These are phyloP conservation scores for Colinus virginianus DNA, from an alignment of 2,113 vertebrate species.

Conservation along the genomic window DNA sequence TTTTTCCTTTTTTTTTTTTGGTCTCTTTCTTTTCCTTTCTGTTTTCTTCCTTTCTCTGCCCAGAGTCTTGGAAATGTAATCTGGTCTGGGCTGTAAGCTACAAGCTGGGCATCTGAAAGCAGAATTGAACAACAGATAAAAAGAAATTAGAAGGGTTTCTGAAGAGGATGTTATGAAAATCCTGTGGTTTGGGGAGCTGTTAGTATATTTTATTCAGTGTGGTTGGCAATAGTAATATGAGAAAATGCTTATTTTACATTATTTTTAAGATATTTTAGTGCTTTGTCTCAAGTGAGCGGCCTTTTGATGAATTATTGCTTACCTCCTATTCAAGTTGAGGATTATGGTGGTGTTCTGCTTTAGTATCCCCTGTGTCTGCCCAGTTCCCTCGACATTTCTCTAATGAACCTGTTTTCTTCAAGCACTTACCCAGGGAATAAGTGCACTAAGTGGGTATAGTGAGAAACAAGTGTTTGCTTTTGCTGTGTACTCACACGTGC, in stretches of 20 bases:
- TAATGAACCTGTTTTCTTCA: conserved; percentile 6
- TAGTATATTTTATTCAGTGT: neutral
- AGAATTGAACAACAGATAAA: neutral
- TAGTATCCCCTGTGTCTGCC: neutral
- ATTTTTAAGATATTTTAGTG: neutral
- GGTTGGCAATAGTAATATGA: neutral
- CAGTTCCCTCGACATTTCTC: neutral
- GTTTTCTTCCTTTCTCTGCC: neutral
- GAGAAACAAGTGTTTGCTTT: neutral
- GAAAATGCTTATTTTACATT: neutral
- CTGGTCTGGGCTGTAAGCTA: neutral
- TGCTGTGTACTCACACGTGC: neutral
- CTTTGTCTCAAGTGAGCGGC: neutral
- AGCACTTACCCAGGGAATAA: neutral
- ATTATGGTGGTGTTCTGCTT: neutral
- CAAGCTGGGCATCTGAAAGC: neutral
- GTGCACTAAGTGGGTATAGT: neutral
- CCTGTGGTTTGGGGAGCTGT: neutral
- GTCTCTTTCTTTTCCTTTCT: neutral
- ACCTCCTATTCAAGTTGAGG: neutral
- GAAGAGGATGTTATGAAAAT: neutral
- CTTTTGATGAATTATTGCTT: conserved; percentile 24
- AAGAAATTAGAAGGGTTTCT: neutral
- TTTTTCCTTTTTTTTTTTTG: neutral
- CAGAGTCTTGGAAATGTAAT: neutral